Base-by-base conservation (phyloP, 1,140 invertebrate genomes). In the Vanessa atalanta region DNA sequence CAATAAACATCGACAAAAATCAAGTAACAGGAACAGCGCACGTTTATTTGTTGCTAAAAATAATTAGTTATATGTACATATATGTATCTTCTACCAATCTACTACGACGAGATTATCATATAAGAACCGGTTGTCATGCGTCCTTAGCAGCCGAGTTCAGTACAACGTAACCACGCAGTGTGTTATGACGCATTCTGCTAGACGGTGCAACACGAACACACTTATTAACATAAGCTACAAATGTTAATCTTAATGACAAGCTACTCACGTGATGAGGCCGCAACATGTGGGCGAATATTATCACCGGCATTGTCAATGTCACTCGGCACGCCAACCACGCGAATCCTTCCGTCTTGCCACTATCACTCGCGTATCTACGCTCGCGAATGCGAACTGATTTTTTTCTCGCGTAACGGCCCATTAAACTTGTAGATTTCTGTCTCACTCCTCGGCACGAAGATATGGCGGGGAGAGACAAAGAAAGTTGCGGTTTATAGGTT, bases 401-500 rank as follows among this genome's bases (percentile, higher is more conserved):
- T 86, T 90, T 90, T 90, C 90, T 90, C 90, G 85, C 87, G 90
- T 88, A 90, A 93, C 91, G 90, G 90, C 87, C 91, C 89, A 93
- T 93, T 93, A 93, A 92, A 93, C 90, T 89, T 84, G 89, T 89
- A 88, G 86, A 86, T 85, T 90, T 88, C 87, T 86, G 86, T 93
- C 93, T 91, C 92, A 77, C 90, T 93, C 91, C 75, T 75, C 69
- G 65, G 70, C 79, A 72, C 81, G 83, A 82, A 79, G 78, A 75
- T 81, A 84, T 84, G 83, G 84, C 90, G 84, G 88, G 79, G 93
- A 80, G 85, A 90, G 92, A 93, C 89, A 93, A 92, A 90, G 93
- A 93, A 92, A 90, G 87, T 88, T 90, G 90, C 83, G 86, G 91
- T 93, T 93, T 93, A 92, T 93, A 84, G 90, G 91, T 93, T 93